phyloP scores from a whole-genome alignment of 2,888 invertebrate species.

The Drosophila mayaguana region DNA sequence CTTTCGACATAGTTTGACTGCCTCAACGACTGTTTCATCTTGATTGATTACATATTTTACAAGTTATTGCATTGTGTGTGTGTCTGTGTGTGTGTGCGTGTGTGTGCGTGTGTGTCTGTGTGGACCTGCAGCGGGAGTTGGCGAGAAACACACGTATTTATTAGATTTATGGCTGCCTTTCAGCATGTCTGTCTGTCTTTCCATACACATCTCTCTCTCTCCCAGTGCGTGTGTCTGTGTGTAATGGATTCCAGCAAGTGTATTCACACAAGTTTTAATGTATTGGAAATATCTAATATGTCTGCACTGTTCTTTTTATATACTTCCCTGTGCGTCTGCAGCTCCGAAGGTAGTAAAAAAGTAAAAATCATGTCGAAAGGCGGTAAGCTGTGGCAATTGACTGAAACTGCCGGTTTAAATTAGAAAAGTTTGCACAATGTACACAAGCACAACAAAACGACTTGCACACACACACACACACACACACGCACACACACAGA shows the following conservation, averaged over 20 bases:
- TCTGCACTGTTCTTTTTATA: constrained; percentile 26
- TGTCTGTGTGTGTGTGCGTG: neutral
- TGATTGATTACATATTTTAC: constrained; percentile 80
- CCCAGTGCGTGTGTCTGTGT: constrained; percentile 48
- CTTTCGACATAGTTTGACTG: constrained; percentile 81
- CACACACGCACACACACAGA: constrained; percentile 4
- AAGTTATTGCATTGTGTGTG: constrained; percentile 69
- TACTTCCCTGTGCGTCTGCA: constrained; percentile 27
- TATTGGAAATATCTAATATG: constrained; percentile 73
- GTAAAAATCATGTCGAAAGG: constrained; percentile 79
- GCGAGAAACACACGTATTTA: constrained; percentile 72
- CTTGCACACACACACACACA: neutral
- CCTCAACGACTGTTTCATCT: constrained; percentile 80
- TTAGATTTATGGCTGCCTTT: constrained; percentile 77
- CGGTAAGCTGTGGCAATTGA: constrained; percentile 80
- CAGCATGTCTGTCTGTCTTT: constrained; percentile 40
- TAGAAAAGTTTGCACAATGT: constrained; percentile 78
- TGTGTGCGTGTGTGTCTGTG: constrained; percentile 3
- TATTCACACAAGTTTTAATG: constrained; percentile 81
- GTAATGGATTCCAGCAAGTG: constrained; percentile 75
- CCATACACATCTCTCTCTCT: neutral
- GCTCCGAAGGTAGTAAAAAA: constrained; percentile 68
- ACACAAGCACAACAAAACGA: constrained; percentile 34
- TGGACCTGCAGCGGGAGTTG: constrained; percentile 20
- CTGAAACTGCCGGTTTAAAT: constrained; percentile 80